Conservation (phyloP, 1,140 invertebrate species). For the Onthophagus taurus region DNA sequence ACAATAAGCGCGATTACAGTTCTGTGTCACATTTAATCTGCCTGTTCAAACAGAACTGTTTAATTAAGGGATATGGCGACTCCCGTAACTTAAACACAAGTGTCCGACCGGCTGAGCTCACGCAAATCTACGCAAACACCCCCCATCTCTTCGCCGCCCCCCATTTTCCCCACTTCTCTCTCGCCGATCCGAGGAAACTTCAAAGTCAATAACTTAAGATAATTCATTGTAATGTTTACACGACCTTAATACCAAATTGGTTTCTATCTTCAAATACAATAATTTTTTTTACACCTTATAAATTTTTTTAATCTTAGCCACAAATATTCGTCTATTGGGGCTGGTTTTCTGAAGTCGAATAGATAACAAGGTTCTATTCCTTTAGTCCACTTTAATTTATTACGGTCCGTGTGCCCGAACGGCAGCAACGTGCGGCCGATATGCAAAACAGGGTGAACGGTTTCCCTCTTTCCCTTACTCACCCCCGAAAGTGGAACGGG, state of each 20-base stretch:
- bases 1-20: slow-evolving; percentile 41
- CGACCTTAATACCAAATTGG: too few relatives aligned
- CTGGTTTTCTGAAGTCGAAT: too few relatives aligned
- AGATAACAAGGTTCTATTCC: too few relatives aligned
- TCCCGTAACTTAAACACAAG: slow-evolving; percentile 39
- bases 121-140: slow-evolving; percentile 29
- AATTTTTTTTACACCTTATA: too few relatives aligned
- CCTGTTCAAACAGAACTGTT: slow-evolving; percentile 40
- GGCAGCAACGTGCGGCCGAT: not conserved
- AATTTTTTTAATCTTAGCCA: too few relatives aligned
- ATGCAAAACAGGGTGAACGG: not conserved
- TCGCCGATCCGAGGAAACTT: slow-evolving; percentile 11
- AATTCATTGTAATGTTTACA: slow-evolving; percentile 12
- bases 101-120: slow-evolving; percentile 33
- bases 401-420: too few relatives aligned
- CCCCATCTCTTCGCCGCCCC: slow-evolving; percentile 8
- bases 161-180: slow-evolving; percentile 7
- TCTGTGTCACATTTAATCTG: slow-evolving; percentile 41
- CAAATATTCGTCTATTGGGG: too few relatives aligned
- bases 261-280: too few relatives aligned
- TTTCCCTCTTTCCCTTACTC: too few relatives aligned
- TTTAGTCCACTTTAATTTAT: too few relatives aligned
- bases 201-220: slow-evolving; percentile 11
- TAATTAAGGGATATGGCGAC: slow-evolving; percentile 40
- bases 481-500: too few relatives aligned